Conservation (phyloP, 2,888 invertebrate species). For the Brachypterus glaber region DNA sequence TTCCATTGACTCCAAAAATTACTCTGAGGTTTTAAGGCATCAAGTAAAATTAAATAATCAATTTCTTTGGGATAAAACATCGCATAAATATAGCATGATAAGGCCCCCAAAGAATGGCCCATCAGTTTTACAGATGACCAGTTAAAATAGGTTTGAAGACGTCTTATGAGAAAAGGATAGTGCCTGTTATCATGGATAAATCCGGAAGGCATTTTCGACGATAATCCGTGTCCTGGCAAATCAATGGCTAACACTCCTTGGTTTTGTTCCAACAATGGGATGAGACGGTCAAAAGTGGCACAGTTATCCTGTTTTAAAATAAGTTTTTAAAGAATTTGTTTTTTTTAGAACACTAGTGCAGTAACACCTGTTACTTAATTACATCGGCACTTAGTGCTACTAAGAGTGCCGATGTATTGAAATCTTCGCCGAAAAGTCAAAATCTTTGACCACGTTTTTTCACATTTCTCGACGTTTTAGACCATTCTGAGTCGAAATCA, state of each 20-base stretch:
- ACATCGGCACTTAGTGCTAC: no score
- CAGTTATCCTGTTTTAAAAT: conserved; percentile 51
- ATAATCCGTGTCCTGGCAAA: conserved; percentile 59
- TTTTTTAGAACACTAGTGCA: no score
- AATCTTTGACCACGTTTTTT: no score
- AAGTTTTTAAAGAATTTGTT: not conserved
- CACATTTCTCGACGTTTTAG: no score
- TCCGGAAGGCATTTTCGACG: conserved; percentile 56
- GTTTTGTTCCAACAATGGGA: conserved; percentile 46
- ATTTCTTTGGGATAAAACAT: conserved; percentile 51
- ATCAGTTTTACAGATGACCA: conserved; percentile 59
- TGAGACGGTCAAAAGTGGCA: conserved; percentile 59
- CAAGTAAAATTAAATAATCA: conserved; percentile 47
- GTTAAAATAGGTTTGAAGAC: conserved; percentile 52
- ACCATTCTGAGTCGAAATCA: no score
- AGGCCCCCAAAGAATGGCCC: conserved; percentile 58
- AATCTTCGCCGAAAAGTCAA: no score
- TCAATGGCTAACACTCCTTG: conserved; percentile 50
- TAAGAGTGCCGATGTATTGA: no score
- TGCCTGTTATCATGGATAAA: conserved; percentile 41
- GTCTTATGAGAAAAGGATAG: conserved; percentile 42
- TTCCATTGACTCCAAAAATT: no score
- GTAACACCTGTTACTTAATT: no score
- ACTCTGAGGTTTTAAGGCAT: conserved; percentile 42
- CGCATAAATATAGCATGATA: conserved; percentile 50